Evolutionary conservation across 2,888 invertebrate species (phyloP), one percentile per base, ranked within the genome.

Genomic region (Agrilus cyanescens): DNA sequence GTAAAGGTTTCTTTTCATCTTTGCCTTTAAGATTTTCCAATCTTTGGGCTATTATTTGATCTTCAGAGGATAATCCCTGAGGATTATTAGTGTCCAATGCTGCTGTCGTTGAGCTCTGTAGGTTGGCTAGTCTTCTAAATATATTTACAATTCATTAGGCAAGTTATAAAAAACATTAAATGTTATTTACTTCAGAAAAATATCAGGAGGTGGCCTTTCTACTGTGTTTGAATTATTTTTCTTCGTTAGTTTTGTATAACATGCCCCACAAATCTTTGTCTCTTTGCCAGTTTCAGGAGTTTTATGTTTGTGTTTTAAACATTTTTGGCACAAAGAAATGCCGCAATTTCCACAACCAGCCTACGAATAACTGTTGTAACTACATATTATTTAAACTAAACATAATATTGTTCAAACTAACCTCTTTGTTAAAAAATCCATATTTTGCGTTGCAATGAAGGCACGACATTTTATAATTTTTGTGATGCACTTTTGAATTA

Each of bases 331-430:
- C 66, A 80, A 87, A 37, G 86, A 82, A 66, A 82, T 82, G 25
- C 86, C 86, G 68, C 90, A 91, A 56, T 75, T 76, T 33, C 85
- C 81, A 62, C 90, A 91, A 14, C 85, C 88, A 68, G 77, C 73
- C 88, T 89, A 67, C 50, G 75, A 72, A 54, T 38, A 46, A 15
- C 43, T 25, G 25, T 33, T 32, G 42, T 30, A 34, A 35, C n/a
- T n/a, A n/a, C n/a, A n/a, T n/a, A 14, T 8, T 39, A 36, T 13
- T 37, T 35, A 33, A 10, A 33, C 30, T 35, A 29, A 29, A 14
- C 36, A 4, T 10, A 41, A 12, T 34, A 36, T 12, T 32, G 35
- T 33, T 37, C 14, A 16, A 25, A 47, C 60, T 62, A 69, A 81
- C 85, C 72, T 86, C 85, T 63, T 78, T 80, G 40, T 76, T 76